These are phyloP conservation scores for Drosophila mayri DNA, from an alignment of 1,140 invertebrate species.

Conservation along the genomic window DNA sequence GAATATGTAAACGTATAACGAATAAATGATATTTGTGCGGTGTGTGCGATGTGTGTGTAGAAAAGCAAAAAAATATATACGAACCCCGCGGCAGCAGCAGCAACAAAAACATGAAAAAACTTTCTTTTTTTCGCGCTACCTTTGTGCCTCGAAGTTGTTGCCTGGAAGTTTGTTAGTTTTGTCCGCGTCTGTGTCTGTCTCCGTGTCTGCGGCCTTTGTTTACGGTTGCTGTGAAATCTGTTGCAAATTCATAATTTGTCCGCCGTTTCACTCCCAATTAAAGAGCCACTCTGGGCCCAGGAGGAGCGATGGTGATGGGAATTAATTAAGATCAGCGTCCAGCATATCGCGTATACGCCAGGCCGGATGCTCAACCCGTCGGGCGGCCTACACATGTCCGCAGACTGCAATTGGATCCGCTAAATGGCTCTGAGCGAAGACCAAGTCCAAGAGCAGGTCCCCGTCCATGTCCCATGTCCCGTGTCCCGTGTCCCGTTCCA, in stretches of 20 bases:
- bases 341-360: not conserved
- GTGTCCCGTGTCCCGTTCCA: conserved; percentile 32
- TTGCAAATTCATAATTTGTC: conserved; percentile 61
- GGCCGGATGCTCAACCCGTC: conserved; percentile 44
- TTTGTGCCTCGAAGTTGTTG: conserved; percentile 55
- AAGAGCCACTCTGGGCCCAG: conserved; percentile 24
- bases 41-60: conserved; percentile 53
- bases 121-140: conserved; percentile 81
- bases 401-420: conserved; percentile 34
- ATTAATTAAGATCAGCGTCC: conserved; percentile 24
- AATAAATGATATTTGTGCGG: conserved; percentile 73
- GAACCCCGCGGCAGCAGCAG: conserved; percentile 37
- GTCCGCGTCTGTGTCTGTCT: conserved; percentile 38
- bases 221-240: conserved; percentile 69
- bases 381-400: conserved; percentile 27
- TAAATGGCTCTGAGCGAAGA: conserved; percentile 26
- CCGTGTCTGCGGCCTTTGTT: conserved; percentile 42
- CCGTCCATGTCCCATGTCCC: conserved; percentile 8
- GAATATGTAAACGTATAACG: conserved; percentile 73
- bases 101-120: conserved; percentile 72
- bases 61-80: conserved; percentile 55
- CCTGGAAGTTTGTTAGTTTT: conserved; percentile 46
- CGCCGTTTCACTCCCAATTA: conserved; percentile 50
- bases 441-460: conserved; percentile 13
- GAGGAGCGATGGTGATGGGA: conserved; percentile 7